Evolutionary conservation across 2,797 vertebrate species (phyloP).

Genomic region (Simalia tracyae): DNA sequence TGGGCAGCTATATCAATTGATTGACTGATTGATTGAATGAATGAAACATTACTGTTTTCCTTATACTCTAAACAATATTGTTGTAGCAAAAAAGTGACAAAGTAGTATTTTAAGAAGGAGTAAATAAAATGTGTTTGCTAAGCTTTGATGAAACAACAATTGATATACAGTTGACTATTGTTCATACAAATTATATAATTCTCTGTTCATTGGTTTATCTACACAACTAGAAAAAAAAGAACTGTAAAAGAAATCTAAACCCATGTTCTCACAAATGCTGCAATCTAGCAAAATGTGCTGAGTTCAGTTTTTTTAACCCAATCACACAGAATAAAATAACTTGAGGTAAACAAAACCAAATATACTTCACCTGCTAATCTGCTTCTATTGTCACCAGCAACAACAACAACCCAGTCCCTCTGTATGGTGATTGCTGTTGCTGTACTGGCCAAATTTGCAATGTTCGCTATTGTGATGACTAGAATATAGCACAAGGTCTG

Average conservation of each 20-base stretch:
- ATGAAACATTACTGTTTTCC: too few relatives aligned
- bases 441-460: constrained; percentile 96
- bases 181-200: constrained; percentile 2
- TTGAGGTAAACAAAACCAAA: constrained; percentile 52
- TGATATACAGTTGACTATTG: neutral
- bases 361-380: constrained; percentile 86
- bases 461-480: constrained; percentile 95
- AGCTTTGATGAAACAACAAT: constrained; percentile 19
- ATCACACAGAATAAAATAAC: constrained; percentile 15
- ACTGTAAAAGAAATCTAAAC: neutral
- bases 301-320: neutral
- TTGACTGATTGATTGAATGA: neutral
- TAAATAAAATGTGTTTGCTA: neutral
- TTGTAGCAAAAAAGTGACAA: neutral
- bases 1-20: neutral
- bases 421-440: constrained; percentile 96
- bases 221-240: neutral
- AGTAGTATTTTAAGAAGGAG: neutral
- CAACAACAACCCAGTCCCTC: constrained; percentile 98
- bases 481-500: constrained; percentile 94
- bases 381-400: constrained; percentile 93
- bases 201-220: neutral
- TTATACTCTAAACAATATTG: neutral
- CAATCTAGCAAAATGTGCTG: constrained; percentile 10
- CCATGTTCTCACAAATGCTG: neutral